Evolutionary conservation across 1,140 invertebrate genomes (phyloP).

Genomic region (Drosophila carrolli): DNA sequence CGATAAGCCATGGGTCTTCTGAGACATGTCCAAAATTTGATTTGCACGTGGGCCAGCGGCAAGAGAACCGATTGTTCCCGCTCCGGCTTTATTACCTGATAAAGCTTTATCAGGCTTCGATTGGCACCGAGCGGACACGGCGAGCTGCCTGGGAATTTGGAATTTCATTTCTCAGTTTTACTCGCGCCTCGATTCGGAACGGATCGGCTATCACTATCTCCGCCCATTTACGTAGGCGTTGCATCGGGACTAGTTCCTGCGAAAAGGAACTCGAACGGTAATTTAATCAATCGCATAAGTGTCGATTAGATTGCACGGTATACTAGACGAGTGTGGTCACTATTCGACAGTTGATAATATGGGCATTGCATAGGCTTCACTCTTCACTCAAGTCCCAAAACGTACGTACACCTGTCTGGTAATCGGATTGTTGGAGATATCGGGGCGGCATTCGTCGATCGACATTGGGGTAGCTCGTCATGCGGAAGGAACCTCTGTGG

Average conservation of each 20-base stretch:
- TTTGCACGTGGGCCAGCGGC: constrained; percentile 42
- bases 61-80: constrained; percentile 19
- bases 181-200: constrained; percentile 56
- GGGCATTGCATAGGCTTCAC: constrained; percentile 16
- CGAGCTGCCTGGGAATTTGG: constrained; percentile 15
- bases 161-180: constrained; percentile 61
- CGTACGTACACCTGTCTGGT: constrained; percentile 47
- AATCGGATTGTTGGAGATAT: constrained; percentile 12
- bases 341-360: constrained; percentile 26
- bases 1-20: background rate
- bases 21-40: constrained; percentile 6
- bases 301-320: constrained; percentile 33
- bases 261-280: constrained; percentile 25
- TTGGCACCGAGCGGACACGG: constrained; percentile 30
- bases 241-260: constrained; percentile 24
- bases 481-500: constrained; percentile 12
- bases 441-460: constrained; percentile 2
- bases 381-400: constrained; percentile 6
- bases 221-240: background rate
- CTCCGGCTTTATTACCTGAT: constrained; percentile 47
- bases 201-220: constrained; percentile 28
- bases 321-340: constrained; percentile 21
- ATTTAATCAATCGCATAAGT: constrained; percentile 43
- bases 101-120: constrained; percentile 67
- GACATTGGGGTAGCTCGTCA: constrained; percentile 38